phyloP scores from a whole-genome alignment of 1,140 invertebrate genomes.

The Argopecten irradians region DNA sequence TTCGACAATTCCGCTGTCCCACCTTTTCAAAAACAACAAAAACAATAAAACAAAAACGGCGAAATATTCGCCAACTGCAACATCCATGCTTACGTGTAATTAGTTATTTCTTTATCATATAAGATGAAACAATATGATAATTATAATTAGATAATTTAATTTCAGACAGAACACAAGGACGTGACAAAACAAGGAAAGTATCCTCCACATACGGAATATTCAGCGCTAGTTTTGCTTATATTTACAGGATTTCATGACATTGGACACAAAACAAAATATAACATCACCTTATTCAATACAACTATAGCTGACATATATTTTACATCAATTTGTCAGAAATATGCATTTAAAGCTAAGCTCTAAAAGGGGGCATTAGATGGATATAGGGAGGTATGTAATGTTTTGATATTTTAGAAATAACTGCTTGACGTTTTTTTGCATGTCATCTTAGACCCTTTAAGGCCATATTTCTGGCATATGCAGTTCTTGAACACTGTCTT shows the following conservation, averaged over 20 bases:
- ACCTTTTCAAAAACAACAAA: too few relatives aligned
- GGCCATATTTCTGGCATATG: not conserved
- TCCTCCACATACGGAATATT: not conserved
- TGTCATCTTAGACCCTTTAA: not conserved
- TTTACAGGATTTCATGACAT: not conserved
- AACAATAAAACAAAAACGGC: too few relatives aligned
- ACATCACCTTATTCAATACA: too few relatives aligned
- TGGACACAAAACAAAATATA: too few relatives aligned
- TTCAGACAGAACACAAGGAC: not conserved
- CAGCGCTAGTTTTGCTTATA: not conserved
- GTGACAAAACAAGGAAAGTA: not conserved
- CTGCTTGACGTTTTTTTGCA: not conserved
- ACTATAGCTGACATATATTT: too few relatives aligned
- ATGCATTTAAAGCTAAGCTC: too few relatives aligned
- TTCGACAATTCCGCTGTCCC: too few relatives aligned
- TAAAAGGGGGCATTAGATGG: not conserved
- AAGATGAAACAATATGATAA: too few relatives aligned
- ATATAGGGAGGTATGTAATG: not conserved
- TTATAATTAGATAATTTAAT: slow-evolving; percentile 5
- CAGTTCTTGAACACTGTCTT: not conserved
- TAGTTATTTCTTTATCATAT: too few relatives aligned
- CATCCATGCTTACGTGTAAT: too few relatives aligned
- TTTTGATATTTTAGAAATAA: not conserved
- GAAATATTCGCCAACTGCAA: too few relatives aligned
- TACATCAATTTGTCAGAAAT: too few relatives aligned